A percentile compares a stretch with the other conserved stretches of the same genome.
phyloP scores from a whole-genome alignment of 2,113 vertebrate species.

The Scolopax mira region DNA sequence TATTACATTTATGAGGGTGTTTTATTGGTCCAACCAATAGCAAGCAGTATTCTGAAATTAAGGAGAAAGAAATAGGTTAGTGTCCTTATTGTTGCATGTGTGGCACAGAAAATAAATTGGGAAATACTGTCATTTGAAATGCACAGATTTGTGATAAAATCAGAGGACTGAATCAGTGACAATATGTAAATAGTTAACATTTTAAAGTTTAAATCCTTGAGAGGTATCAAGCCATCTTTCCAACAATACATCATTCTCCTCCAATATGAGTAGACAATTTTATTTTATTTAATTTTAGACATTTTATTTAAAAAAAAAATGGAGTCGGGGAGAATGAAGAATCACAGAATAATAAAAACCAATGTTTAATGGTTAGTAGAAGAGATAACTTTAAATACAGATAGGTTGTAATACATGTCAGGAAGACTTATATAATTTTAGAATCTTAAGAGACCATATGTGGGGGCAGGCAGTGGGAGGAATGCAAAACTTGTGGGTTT shows the following conservation, averaged over 20 bases:
- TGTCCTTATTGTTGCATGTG: not conserved
- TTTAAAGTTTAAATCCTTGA: slow-evolving; percentile 5
- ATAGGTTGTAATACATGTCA: slow-evolving; percentile 14
- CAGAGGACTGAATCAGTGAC: not conserved
- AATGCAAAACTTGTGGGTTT: slow-evolving; percentile 63
- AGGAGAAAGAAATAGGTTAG: not conserved
- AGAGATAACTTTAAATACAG: slow-evolving; percentile 34
- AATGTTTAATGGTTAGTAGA: not conserved
- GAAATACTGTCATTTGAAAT: not conserved
- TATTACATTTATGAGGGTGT: slow-evolving; percentile 9
- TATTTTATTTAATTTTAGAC: too few species aligned
- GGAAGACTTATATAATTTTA: slow-evolving; percentile 19
- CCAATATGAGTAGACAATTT: not conserved
- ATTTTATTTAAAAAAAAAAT: not conserved
- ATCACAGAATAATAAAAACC: not conserved
- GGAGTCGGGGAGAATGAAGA: not conserved
- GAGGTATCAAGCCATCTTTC: not conserved
- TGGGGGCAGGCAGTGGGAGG: slow-evolving; percentile 47
- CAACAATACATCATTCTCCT: not conserved
- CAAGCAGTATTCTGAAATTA: not conserved
- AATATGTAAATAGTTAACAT: not conserved
- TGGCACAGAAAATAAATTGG: not conserved
- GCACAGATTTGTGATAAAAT: not conserved
- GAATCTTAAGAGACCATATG: slow-evolving; percentile 45
- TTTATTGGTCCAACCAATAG: not conserved